Percentiles rank a stretch among this genome's conserved stretches.
These are phyloP conservation scores for Cranoglanis bouderius DNA, from an alignment of 2,113 vertebrate species.

Conservation along the genomic window DNA sequence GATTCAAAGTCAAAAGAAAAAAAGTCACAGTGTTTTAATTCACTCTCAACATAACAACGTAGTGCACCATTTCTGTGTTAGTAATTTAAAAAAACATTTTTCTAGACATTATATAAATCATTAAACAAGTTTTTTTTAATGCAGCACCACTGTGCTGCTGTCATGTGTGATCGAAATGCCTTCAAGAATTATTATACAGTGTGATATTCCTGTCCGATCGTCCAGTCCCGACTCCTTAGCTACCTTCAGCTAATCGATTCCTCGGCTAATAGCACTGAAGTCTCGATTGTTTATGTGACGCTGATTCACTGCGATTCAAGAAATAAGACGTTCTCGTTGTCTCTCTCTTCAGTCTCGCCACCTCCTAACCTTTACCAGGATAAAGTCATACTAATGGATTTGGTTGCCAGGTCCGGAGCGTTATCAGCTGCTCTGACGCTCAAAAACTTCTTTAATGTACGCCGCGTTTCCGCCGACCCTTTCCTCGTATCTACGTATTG, in stretches of 20 bases:
- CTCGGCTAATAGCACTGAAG: neutral
- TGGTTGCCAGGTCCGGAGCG: neutral
- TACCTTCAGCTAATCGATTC: neutral
- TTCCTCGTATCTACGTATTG: conserved; percentile 6
- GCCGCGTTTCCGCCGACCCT: neutral
- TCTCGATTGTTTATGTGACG: neutral
- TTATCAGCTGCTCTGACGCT: neutral
- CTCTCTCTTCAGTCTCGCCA: neutral
- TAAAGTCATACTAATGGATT: neutral
- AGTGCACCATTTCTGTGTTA: too few species aligned
- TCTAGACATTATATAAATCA: too few species aligned
- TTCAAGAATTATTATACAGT: neutral
- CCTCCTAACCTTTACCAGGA: neutral
- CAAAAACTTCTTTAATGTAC: neutral
- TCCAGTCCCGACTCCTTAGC: neutral
- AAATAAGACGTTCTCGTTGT: neutral
- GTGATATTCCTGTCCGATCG: neutral
- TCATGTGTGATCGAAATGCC: neutral
- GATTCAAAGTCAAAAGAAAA: neutral
- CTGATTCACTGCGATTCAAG: neutral
- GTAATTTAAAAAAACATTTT: too few species aligned
- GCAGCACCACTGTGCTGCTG: neutral
- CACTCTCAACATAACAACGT: neutral
- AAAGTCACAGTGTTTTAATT: too few species aligned
- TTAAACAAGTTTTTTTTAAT: neutral